Conservation (phyloP, 2,888 invertebrate genomes). For the Synergus japonicus region DNA sequence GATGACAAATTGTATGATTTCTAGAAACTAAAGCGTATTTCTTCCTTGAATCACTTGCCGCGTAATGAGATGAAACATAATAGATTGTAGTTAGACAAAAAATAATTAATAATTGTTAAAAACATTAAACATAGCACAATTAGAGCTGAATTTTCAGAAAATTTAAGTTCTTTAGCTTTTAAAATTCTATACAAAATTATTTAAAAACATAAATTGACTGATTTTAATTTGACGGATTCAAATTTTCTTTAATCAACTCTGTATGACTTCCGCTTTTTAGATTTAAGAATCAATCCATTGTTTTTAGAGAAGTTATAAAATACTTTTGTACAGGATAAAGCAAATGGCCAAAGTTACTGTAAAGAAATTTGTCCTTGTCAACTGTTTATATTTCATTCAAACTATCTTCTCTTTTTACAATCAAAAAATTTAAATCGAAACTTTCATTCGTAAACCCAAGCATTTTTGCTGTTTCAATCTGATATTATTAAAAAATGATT, state of each 20-base stretch:
- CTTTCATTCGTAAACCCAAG: conserved; percentile 6
- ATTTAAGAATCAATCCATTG: background rate
- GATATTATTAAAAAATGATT: conserved; percentile 7
- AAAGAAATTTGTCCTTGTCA: background rate
- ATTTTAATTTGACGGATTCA: background rate
- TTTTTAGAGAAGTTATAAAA: background rate
- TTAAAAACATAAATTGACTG: background rate
- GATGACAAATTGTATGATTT: background rate
- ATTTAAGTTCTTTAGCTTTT: background rate
- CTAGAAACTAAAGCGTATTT: background rate
- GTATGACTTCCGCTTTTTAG: conserved; percentile 2
- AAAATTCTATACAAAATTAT: background rate
- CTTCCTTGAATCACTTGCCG: background rate
- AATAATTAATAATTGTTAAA: background rate
- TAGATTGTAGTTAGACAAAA: background rate
- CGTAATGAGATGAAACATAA: background rate
- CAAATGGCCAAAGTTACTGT: too few relatives aligned
- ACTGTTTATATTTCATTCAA: background rate
- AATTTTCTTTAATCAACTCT: background rate
- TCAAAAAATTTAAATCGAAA: background rate
- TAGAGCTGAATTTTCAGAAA: background rate
- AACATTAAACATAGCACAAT: background rate
- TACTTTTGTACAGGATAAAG: background rate
- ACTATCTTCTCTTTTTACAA: background rate
- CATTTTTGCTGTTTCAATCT: conserved; percentile 24